Evolutionary conservation across 2,888 invertebrate genomes (phyloP).

Genomic region (Drosophila neotestacea): DNA sequence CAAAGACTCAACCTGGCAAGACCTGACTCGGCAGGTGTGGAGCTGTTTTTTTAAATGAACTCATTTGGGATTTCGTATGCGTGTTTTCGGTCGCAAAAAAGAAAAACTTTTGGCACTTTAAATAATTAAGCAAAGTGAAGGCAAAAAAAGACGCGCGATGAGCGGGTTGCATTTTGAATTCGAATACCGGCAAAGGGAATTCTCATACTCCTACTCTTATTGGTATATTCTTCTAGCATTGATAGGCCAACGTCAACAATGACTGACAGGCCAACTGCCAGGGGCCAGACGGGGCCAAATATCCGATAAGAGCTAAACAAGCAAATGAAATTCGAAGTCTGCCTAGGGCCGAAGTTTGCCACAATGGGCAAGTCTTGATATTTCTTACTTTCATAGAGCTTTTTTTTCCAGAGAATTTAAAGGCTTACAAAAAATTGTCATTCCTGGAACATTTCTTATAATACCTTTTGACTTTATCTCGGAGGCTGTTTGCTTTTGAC

Average conservation of each 20-base stretch:
- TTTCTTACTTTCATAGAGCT: background rate
- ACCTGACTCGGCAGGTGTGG: background rate
- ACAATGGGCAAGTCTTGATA: constrained; percentile 32
- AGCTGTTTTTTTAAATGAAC: constrained; percentile 67
- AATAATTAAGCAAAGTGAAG: constrained; percentile 68
- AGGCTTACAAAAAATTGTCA: background rate
- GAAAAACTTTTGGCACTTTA: constrained; percentile 66
- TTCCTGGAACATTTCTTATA: background rate
- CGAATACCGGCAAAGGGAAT: background rate
- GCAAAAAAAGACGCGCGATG: background rate
- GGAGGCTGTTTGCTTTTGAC: background rate
- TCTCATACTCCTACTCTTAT: background rate
- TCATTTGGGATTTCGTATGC: constrained; percentile 77
- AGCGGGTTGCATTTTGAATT: constrained; percentile 25
- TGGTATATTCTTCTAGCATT: constrained; percentile 31
- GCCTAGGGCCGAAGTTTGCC: constrained; percentile 38
- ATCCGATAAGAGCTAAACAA: constrained; percentile 73
- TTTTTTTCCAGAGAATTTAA: background rate
- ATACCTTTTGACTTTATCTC: background rate
- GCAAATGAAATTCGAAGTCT: constrained; percentile 70
- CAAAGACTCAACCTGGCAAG: background rate
- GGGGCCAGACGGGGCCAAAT: constrained; percentile 60
- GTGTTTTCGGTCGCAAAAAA: constrained; percentile 48
- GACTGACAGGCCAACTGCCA: constrained; percentile 60
- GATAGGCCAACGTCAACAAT: constrained; percentile 62